These are phyloP conservation scores for Beris morrisii DNA, from an alignment of 2,888 invertebrate genomes.

Conservation along the genomic window DNA sequence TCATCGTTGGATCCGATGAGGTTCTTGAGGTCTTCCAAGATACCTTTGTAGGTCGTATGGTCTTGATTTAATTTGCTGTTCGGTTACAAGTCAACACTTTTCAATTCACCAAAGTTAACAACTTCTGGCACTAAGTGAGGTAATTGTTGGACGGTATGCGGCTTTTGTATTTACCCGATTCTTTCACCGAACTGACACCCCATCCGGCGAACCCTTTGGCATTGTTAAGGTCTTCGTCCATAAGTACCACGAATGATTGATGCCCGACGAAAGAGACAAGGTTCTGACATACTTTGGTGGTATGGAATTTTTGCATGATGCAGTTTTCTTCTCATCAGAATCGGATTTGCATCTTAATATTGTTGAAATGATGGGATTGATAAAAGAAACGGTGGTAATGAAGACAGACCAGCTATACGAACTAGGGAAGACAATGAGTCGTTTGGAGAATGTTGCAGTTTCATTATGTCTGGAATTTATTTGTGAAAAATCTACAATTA, in stretches of 20 bases:
- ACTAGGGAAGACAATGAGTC: conserved; percentile 25
- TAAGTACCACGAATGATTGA: too few species aligned
- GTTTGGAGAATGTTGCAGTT: conserved; percentile 30
- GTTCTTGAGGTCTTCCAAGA: too few species aligned
- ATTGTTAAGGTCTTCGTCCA: too few species aligned
- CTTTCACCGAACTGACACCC: too few species aligned
- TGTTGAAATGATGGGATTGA: background rate
- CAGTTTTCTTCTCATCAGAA: conserved; percentile 2
- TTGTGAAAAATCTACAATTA: conserved; percentile 28
- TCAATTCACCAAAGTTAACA: conserved; percentile 33
- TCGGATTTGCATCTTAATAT: background rate
- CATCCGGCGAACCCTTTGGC: too few species aligned
- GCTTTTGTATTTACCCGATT: too few species aligned
- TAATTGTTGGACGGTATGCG: conserved; percentile 32
- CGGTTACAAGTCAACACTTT: conserved; percentile 28
- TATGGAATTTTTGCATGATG: conserved; percentile 2
- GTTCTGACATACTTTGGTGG: conserved; percentile 24
- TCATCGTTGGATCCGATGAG: too few species aligned
- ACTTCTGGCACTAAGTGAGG: conserved; percentile 26
- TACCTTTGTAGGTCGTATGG: too few species aligned
- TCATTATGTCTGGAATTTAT: conserved; percentile 31
- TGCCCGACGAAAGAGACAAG: conserved; percentile 15
- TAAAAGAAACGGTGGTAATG: too few species aligned
- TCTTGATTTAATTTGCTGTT: conserved; percentile 32
- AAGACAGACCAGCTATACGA: too few species aligned